Conservation (phyloP, 2,113 vertebrate genomes). For the Poeciliopsis occidentalis region DNA sequence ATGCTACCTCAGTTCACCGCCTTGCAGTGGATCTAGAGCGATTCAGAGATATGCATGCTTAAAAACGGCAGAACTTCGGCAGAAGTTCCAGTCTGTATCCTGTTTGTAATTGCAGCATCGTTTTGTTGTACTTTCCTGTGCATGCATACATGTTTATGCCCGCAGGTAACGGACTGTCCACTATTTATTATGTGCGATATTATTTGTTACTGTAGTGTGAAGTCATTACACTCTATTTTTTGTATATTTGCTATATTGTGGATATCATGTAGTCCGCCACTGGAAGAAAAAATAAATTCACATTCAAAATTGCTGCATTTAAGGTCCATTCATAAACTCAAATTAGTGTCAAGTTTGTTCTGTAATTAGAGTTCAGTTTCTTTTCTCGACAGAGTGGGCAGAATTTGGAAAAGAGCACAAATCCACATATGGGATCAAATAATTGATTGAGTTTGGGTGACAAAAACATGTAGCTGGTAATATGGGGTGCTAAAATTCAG, state of each 20-base stretch:
- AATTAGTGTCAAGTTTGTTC: background rate
- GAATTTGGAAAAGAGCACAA: background rate
- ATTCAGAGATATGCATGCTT: constrained; percentile 63
- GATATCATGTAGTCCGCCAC: constrained; percentile 21
- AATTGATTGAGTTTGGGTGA: too few relatives aligned
- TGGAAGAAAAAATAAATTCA: constrained; percentile 34
- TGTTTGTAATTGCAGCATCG: constrained; percentile 26
- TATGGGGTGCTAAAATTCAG: too few relatives aligned
- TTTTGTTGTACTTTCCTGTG: constrained; percentile 23
- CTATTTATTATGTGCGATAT: constrained; percentile 23
- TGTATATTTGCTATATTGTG: constrained; percentile 34
- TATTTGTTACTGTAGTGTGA: constrained; percentile 6
- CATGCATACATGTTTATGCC: constrained; percentile 7
- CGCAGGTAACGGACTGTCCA: constrained; percentile 20
- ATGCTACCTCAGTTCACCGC: constrained; percentile 68
- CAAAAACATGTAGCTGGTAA: too few relatives aligned
- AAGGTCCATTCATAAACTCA: background rate
- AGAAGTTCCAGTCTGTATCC: constrained; percentile 31
- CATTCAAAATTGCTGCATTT: background rate
- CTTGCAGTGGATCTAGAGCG: constrained; percentile 34
- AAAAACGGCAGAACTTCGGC: constrained; percentile 28
- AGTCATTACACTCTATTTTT: constrained; percentile 39
- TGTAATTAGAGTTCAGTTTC: too few relatives aligned
- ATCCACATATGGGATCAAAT: background rate
- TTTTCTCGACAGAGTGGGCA: background rate